Percentiles rank a stretch among this genome's conserved stretches.
phyloP scores from a whole-genome alignment of 2,888 invertebrate species.

The Gymnoscelis rufifasciata region DNA sequence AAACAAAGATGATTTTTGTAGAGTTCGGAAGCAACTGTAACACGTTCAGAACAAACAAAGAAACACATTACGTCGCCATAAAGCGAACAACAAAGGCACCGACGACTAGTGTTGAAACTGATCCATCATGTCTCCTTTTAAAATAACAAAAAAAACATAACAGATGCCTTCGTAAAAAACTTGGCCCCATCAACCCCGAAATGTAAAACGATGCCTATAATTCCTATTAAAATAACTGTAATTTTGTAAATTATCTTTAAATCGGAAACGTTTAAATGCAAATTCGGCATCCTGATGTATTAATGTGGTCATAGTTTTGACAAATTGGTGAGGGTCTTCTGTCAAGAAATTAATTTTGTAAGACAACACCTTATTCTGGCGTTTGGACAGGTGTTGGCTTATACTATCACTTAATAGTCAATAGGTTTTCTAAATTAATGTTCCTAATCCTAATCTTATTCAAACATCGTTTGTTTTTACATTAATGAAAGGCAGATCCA shows the following conservation, averaged over 20 bases:
- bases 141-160: constrained; percentile 76
- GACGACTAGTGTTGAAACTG: constrained; percentile 78
- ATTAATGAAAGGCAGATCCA: too few relatives aligned
- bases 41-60: constrained; percentile 75
- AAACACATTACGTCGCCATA: constrained; percentile 77
- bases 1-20: constrained; percentile 29
- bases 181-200: constrained; percentile 59
- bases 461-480: too few relatives aligned
- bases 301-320: constrained; percentile 65
- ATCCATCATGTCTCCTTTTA: constrained; percentile 79
- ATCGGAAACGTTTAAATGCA: constrained; percentile 70
- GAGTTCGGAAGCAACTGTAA: constrained; percentile 60
- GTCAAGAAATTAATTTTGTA: constrained; percentile 48
- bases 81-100: constrained; percentile 74
- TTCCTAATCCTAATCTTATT: too few relatives aligned
- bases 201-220: constrained; percentile 57
- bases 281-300: constrained; percentile 64
- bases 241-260: constrained; percentile 64
- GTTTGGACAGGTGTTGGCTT: constrained; percentile 38
- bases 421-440: constrained; percentile 4
- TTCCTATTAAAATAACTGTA: constrained; percentile 70
- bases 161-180: constrained; percentile 76
- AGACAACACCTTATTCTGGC: constrained; percentile 28
- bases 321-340: constrained; percentile 51
- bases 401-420: constrained; percentile 8